Evolutionary conservation across 2,113 vertebrate genomes (phyloP), one percentile per base, ranked within the genome.

Genomic region (Chaetura pelagica): DNA sequence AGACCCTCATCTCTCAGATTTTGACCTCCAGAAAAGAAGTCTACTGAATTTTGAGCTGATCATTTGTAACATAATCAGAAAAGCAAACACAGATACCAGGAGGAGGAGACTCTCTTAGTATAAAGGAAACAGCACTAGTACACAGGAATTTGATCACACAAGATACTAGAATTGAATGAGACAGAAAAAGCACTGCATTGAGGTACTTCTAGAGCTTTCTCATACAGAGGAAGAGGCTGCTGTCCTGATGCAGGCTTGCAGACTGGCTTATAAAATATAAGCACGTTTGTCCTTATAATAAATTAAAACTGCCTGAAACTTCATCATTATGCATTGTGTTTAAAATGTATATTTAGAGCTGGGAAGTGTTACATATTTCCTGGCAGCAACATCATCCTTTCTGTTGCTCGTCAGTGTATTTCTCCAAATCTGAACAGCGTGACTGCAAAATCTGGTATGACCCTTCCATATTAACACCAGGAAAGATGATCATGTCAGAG

Each of bases 221-320:
- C 6, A 46, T 15, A 21, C 1, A 4, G 54, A 66, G 32, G 15
- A 55, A 69, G 7, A 48, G 62, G 27, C 7, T 38, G 3, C 17
- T 44, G 7, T 57, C 8, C 20, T 48, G 8, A 73, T 0, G 0
- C 1, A 62, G 21, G 6, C 5, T 35, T 10, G 17, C 75, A 59
- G 6, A 84, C 59, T 8, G 8, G 9, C 9, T 82, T 86, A 46
- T 4, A 62, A 61, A 73, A n/a, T 24, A 11, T 3, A n/a, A 71
- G 20, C 8, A 67, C 10, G 21, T 74, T 42, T 30, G 5, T 49
- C 4, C 27, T 54, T 62, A 2, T 10, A 71, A 4, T 26, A 55
- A 19, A 7, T 44, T 63, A 71, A 34, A 82, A 73, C 21, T 52
- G 6, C 34, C 22, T 6, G 6, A 84, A 63, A 27, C 9, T 40